These are phyloP conservation scores for Rosalia funebris DNA, from an alignment of 2,888 invertebrate species.

Conservation along the genomic window DNA sequence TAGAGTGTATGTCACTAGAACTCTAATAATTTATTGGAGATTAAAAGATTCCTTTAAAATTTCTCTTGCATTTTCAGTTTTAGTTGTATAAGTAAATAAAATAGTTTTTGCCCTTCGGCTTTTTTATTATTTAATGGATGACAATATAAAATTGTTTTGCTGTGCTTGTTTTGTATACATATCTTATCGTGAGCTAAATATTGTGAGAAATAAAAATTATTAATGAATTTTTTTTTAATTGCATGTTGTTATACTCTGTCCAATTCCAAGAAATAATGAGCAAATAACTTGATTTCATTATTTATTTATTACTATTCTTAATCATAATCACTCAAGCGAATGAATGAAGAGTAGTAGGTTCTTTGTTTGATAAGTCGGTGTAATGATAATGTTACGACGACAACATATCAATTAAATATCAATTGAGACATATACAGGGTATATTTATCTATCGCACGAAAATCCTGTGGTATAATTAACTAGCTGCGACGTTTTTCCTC, in stretches of 20 bases:
- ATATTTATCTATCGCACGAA: neutral
- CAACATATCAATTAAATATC: too few relatives aligned
- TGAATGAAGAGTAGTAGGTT: neutral
- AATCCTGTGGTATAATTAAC: too few relatives aligned
- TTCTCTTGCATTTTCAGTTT: too few relatives aligned
- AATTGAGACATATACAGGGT: neutral
- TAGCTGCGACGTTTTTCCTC: too few relatives aligned
- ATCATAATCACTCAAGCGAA: neutral
- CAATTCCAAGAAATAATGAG: constrained; percentile 8
- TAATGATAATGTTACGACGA: neutral
- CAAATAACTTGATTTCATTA: constrained; percentile 7
- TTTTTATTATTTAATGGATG: too few relatives aligned
- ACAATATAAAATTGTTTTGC: too few relatives aligned
- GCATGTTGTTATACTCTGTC: constrained; percentile 6
- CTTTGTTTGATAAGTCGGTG: neutral
- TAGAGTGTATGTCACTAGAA: too few relatives aligned
- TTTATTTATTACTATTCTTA: constrained; percentile 6
- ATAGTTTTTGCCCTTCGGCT: too few relatives aligned
- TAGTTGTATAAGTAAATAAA: too few relatives aligned
- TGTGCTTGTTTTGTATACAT: neutral
- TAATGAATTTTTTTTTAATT: neutral
- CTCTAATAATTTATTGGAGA: too few relatives aligned
- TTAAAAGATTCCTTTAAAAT: too few relatives aligned
- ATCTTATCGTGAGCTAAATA: neutral
- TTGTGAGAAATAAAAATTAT: neutral